phyloP scores from a whole-genome alignment of 2,113 vertebrate species.

The Baryphthengus martii region DNA sequence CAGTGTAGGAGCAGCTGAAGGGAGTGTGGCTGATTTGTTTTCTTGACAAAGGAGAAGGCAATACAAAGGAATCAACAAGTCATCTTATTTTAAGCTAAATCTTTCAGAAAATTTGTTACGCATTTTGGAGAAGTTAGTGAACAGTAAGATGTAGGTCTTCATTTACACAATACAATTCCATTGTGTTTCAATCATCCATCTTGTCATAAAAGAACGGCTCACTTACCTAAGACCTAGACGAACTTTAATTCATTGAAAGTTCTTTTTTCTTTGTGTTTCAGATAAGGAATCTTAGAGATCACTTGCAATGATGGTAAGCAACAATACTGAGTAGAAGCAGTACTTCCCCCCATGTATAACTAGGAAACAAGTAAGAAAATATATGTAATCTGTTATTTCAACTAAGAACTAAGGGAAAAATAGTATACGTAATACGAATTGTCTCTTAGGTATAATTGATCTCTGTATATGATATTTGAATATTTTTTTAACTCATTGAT shows the following conservation, averaged over 20 bases:
- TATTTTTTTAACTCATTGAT: background rate
- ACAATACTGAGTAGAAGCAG: background rate
- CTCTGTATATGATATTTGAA: background rate
- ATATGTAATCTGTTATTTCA: background rate
- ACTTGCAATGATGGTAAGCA: background rate
- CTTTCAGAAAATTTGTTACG: background rate
- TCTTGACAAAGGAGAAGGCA: background rate
- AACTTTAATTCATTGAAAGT: background rate
- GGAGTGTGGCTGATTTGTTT: background rate
- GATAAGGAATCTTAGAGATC: background rate
- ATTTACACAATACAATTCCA: background rate
- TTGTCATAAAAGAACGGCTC: background rate
- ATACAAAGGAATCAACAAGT: background rate
- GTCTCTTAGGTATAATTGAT: background rate
- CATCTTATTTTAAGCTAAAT: background rate
- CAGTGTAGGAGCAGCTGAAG: background rate
- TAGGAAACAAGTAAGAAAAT: background rate
- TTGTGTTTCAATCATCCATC: background rate
- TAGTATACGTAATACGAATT: background rate
- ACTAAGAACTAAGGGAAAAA: background rate
- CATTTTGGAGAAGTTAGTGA: background rate
- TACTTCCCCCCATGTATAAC: background rate
- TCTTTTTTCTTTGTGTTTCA: background rate
- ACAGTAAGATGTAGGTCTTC: background rate
- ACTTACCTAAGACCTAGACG: background rate